These are phyloP conservation scores for Timema podura DNA, from an alignment of 2,888 invertebrate species.

Conservation along the genomic window DNA sequence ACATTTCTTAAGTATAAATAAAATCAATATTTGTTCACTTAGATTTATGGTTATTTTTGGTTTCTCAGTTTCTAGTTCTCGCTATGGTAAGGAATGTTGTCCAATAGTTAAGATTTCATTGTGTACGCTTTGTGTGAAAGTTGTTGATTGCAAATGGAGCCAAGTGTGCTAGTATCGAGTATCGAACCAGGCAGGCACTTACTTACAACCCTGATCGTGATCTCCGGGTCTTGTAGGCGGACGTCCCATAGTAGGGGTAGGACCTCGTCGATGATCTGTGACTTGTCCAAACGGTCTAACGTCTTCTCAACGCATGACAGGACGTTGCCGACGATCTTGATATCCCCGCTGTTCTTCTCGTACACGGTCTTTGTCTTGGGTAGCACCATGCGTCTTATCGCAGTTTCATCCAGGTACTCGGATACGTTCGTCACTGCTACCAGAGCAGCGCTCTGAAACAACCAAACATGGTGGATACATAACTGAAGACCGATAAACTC, in stretches of 20 bases:
- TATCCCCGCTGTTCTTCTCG: constrained; percentile 73
- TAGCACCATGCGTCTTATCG: constrained; percentile 73
- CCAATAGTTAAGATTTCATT: too few relatives aligned
- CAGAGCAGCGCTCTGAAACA: constrained; percentile 76
- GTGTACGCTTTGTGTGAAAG: too few relatives aligned
- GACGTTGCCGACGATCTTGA: constrained; percentile 74
- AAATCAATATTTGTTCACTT: too few relatives aligned
- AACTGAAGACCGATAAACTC: too few relatives aligned
- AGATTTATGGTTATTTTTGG: too few relatives aligned
- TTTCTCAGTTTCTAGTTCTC: too few relatives aligned
- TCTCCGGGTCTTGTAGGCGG: constrained; percentile 81
- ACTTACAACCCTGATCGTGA: constrained; percentile 88
- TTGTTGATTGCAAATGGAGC: too few relatives aligned
- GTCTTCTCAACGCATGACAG: constrained; percentile 76
- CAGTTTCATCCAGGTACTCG: constrained; percentile 76
- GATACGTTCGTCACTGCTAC: constrained; percentile 82
- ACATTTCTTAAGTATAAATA: too few relatives aligned
- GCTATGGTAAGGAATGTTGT: too few relatives aligned
- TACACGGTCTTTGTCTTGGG: constrained; percentile 77
- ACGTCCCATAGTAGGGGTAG: constrained; percentile 84
- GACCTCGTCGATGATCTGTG: constrained; percentile 85
- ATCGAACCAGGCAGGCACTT: constrained; percentile 52
- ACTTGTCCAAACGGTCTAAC: constrained; percentile 77
- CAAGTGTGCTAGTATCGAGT: too few relatives aligned
- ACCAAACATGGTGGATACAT: constrained; percentile 25